phyloP scores from a whole-genome alignment of 1,140 invertebrate species.

The Polypedilum vanderplanki region DNA sequence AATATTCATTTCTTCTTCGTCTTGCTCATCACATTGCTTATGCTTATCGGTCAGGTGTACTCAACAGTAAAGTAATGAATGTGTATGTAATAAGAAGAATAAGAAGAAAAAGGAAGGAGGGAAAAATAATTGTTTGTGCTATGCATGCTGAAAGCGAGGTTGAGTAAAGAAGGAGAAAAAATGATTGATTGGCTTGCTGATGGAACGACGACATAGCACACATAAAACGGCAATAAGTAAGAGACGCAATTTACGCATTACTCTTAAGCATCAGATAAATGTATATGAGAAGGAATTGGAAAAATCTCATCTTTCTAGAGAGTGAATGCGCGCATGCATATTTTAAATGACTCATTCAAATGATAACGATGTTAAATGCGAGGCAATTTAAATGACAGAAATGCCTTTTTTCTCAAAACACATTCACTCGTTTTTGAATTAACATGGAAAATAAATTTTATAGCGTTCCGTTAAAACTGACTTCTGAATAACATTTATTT shows the following conservation, averaged over 20 bases:
- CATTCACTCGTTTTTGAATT: background rate
- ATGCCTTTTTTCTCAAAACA: background rate
- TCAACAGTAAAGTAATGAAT: slow-evolving; percentile 19
- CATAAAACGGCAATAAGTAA: background rate
- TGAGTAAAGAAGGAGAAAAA: background rate
- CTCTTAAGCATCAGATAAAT: too few relatives aligned
- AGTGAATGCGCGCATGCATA: too few relatives aligned
- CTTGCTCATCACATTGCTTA: slow-evolving; percentile 20
- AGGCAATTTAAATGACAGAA: slow-evolving; percentile 18
- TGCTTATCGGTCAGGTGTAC: slow-evolving; percentile 26
- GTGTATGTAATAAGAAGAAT: background rate
- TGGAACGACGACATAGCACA: slow-evolving; percentile 15
- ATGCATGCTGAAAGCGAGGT: too few relatives aligned
- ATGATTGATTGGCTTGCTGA: slow-evolving; percentile 24
- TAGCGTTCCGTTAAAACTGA: background rate
- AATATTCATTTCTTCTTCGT: background rate
- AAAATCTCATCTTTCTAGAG: too few relatives aligned
- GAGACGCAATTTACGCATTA: slow-evolving; percentile 11
- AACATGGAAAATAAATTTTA: slow-evolving; percentile 3
- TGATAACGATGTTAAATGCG: slow-evolving; percentile 17
- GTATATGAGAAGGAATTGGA: too few relatives aligned
- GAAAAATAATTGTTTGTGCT: background rate
- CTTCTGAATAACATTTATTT: background rate
- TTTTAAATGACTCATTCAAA: slow-evolving; percentile 19
- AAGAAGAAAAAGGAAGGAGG: background rate